Conservation (phyloP, 2,113 vertebrate species). For the Pica pica region DNA sequence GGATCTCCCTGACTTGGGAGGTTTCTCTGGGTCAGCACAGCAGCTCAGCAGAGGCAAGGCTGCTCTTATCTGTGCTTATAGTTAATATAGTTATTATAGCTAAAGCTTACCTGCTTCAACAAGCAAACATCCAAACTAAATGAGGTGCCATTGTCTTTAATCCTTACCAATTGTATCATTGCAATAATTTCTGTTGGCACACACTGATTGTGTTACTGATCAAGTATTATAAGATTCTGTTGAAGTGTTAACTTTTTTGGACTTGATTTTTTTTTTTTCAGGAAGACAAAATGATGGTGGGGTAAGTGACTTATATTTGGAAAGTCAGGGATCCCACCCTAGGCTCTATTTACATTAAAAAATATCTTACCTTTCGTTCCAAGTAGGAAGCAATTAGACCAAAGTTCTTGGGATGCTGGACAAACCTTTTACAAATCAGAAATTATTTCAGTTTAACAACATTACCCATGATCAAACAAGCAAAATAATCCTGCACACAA, state of each 20-base stretch:
- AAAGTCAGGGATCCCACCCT: neutral
- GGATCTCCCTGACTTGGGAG: neutral
- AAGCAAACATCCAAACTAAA: neutral
- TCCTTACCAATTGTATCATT: neutral
- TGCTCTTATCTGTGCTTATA: neutral
- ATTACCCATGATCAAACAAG: neutral
- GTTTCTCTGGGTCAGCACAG: neutral
- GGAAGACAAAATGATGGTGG: neutral
- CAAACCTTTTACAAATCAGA: slow-evolving; percentile 80
- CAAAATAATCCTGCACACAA: neutral
- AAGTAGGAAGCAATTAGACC: slow-evolving; percentile 95
- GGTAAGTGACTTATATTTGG: neutral
- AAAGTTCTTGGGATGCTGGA: slow-evolving; percentile 99
- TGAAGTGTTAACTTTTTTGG: neutral
- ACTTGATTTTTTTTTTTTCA: neutral
- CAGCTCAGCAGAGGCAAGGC: neutral
- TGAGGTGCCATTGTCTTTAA: neutral
- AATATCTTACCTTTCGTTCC: slow-evolving; percentile 90
- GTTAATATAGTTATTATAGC: neutral
- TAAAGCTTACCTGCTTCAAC: neutral
- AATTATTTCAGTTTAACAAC: slow-evolving; percentile 30
- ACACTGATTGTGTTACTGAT: neutral
- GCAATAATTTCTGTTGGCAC: neutral
- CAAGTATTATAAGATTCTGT: neutral
- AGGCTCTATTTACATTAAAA: neutral